Percentiles rank a stretch among this genome's conserved stretches.
phyloP scores from a whole-genome alignment of 1,140 invertebrate genomes.

The Trachymyrmex septentrionalis region DNA sequence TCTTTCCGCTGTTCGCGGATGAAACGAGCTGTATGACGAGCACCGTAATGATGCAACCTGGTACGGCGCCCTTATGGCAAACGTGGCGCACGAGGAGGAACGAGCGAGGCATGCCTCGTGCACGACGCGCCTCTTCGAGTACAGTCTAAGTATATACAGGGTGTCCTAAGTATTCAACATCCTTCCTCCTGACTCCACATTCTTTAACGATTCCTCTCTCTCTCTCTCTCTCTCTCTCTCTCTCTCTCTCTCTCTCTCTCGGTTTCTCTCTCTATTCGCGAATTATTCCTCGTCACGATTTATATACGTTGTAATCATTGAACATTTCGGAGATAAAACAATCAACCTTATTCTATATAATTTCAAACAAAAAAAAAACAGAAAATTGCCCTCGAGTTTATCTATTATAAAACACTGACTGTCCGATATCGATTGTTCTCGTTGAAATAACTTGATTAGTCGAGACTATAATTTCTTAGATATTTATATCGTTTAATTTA shows the following conservation, averaged over 20 bases:
- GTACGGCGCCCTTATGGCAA: conserved; percentile 76
- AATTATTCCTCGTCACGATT: background rate
- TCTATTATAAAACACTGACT: background rate
- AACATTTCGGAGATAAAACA: background rate
- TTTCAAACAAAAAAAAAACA: background rate
- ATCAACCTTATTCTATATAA: background rate
- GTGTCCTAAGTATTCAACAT: conserved; percentile 12
- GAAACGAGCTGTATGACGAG: conserved; percentile 71
- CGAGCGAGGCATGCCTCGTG: conserved; percentile 77
- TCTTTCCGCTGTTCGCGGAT: conserved; percentile 55
- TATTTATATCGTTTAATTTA: background rate
- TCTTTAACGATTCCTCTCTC: background rate
- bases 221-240: background rate
- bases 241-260: background rate
- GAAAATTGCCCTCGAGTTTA: background rate
- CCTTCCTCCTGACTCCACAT: background rate
- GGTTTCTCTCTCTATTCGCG: background rate
- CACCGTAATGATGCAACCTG: conserved; percentile 71
- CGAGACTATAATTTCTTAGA: background rate
- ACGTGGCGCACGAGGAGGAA: conserved; percentile 81
- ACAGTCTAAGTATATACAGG: conserved; percentile 46
- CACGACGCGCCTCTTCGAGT: conserved; percentile 73
- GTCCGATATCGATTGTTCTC: background rate
- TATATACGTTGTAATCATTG: background rate
- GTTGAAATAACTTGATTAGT: background rate